Conservation (phyloP, 2,797 vertebrate species). For the Rhynchotus rufescens region DNA sequence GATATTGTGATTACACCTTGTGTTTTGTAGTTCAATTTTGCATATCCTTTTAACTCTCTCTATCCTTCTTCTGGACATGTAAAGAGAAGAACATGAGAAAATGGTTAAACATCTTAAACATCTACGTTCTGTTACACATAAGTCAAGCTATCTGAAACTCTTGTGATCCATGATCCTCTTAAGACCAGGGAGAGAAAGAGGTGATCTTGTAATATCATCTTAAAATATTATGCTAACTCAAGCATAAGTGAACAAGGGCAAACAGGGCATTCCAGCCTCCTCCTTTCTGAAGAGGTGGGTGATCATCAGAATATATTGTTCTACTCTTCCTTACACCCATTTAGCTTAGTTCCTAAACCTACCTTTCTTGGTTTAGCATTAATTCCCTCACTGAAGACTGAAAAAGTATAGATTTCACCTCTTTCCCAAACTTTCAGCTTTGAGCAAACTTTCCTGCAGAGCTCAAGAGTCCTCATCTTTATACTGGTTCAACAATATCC, state of each 20-base stretch:
- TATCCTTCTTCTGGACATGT: not conserved
- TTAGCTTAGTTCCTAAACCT: not conserved
- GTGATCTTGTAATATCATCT: not conserved
- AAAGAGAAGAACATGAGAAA: not conserved
- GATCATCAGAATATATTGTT: not conserved
- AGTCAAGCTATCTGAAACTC: not conserved
- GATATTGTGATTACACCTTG: not conserved
- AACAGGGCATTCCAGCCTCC: not conserved
- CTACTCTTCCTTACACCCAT: not conserved
- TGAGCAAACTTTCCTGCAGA: not conserved
- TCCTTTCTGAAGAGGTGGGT: not conserved
- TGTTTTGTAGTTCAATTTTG: not conserved
- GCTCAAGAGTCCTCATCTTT: conserved; percentile 13
- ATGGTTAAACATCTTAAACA: not conserved
- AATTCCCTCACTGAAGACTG: not conserved
- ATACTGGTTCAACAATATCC: not conserved
- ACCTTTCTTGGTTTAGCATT: not conserved
- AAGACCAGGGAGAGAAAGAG: not conserved
- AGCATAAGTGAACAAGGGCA: not conserved
- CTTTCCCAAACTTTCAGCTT: conserved; percentile 20
- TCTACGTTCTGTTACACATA: not conserved
- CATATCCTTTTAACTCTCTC: not conserved
- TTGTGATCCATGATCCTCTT: not conserved
- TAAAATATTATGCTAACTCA: not conserved
- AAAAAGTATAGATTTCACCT: not conserved